These are phyloP conservation scores for Cephonodes hylas DNA, from an alignment of 2,888 invertebrate genomes.

Conservation along the genomic window DNA sequence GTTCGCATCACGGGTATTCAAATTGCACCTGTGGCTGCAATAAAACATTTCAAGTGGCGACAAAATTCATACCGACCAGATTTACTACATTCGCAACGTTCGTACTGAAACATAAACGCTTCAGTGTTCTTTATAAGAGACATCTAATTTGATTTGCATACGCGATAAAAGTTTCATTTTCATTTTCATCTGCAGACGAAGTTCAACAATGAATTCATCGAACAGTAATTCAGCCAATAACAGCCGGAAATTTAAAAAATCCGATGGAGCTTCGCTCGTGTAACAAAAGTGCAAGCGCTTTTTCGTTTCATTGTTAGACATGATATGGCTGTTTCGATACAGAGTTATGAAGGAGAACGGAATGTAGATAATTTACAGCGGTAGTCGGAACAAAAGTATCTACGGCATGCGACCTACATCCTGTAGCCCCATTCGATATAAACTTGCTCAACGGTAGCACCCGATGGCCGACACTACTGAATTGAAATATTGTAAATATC, in stretches of 20 bases:
- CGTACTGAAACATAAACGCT: background rate
- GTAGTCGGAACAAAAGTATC: conserved; percentile 59
- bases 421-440: conserved; percentile 41
- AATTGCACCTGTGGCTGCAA: conserved; percentile 66
- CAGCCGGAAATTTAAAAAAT: conserved; percentile 22
- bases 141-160: conserved; percentile 20
- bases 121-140: background rate
- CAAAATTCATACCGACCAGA: conserved; percentile 34
- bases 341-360: conserved; percentile 62
- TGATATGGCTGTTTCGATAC: conserved; percentile 41
- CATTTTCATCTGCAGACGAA: background rate
- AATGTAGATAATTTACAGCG: conserved; percentile 63
- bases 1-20: conserved; percentile 53
- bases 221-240: conserved; percentile 21
- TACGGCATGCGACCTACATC: conserved; percentile 61
- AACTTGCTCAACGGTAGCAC: conserved; percentile 31
- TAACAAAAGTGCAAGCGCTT: conserved; percentile 28
- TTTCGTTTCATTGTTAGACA: conserved; percentile 19
- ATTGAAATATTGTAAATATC: conserved; percentile 23
- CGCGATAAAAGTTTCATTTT: background rate
- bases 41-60: conserved; percentile 65
- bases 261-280: conserved; percentile 29
- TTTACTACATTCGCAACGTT: background rate
- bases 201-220: background rate
- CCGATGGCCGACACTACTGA: conserved; percentile 21